phyloP scores from a whole-genome alignment of 2,113 vertebrate species.

The Scolopax mira region DNA sequence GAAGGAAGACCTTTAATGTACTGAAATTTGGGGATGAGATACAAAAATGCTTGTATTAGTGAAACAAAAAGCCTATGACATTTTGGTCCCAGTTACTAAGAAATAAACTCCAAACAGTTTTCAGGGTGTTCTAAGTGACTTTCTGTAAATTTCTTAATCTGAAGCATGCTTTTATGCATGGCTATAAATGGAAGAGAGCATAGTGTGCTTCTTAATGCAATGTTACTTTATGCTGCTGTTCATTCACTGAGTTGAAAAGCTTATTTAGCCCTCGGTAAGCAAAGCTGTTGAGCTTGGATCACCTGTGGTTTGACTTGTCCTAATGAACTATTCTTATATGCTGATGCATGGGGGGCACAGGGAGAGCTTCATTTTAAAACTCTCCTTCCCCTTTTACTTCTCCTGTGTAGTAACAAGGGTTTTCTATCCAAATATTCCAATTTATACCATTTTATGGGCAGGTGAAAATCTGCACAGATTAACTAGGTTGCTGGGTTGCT shows the following conservation, averaged over 20 bases:
- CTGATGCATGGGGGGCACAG: accelerated
- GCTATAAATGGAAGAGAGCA: neutral
- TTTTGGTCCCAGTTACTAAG: neutral
- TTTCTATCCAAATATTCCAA: neutral
- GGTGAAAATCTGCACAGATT: neutral
- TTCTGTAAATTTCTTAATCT: neutral
- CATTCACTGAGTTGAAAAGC: neutral
- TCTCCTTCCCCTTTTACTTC: neutral
- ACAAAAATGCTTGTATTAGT: neutral
- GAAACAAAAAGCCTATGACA: neutral
- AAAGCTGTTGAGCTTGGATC: neutral
- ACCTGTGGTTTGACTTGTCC: neutral
- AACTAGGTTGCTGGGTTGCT: neutral
- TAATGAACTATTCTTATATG: neutral
- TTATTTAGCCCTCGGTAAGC: neutral
- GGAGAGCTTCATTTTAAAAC: neutral
- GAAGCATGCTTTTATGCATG: neutral
- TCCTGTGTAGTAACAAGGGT: neutral
- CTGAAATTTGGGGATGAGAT: neutral
- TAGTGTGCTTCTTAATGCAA: neutral
- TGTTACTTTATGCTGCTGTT: neutral
- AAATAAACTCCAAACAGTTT: neutral
- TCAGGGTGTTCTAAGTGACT: neutral
- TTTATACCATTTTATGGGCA: neutral
- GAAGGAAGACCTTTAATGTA: neutral